Percentiles rank a stretch among this genome's conserved stretches.
Evolutionary conservation across 2,888 invertebrate species (phyloP).

Genomic region (Sesia apiformis): DNA sequence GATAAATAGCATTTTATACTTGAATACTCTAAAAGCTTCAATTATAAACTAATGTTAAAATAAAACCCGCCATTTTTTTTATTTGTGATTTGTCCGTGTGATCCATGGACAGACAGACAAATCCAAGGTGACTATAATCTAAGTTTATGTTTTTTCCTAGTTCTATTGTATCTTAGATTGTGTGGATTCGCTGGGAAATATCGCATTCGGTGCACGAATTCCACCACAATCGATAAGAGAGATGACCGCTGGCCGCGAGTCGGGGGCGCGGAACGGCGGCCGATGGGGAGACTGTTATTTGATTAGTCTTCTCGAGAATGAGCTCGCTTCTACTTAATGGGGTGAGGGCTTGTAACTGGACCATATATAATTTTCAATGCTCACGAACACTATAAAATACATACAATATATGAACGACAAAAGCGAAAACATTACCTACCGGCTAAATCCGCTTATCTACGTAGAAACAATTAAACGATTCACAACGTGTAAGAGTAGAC

Average conservation of each 20-base stretch:
- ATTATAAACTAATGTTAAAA: no score
- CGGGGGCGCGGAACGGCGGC: constrained; percentile 26
- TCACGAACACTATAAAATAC: constrained; percentile 1
- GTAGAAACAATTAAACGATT: constrained; percentile 51
- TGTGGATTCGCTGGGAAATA: constrained; percentile 64
- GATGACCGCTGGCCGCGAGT: constrained; percentile 71
- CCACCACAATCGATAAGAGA: constrained; percentile 75
- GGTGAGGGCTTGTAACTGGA: constrained; percentile 71
- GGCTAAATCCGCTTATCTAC: constrained; percentile 36
- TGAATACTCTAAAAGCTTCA: no score
- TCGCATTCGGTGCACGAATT: constrained; percentile 73
- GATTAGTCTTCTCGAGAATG: constrained; percentile 76
- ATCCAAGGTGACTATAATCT: no score
- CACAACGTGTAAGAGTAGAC: constrained; percentile 36
- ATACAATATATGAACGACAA: constrained; percentile 28
- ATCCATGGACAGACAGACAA: no score
- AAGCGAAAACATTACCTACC: constrained; percentile 20
- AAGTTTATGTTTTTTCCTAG: constrained; percentile 20
- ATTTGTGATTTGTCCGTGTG: no score
- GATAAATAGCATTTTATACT: no score
- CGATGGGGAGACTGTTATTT: constrained; percentile 71
- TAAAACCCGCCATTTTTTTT: no score
- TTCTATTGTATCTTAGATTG: constrained; percentile 40
- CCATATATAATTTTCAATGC: constrained; percentile 62
- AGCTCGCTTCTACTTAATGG: constrained; percentile 71